Percentiles rank a stretch among this genome's conserved stretches.
Conservation (phyloP, 2,797 vertebrate genomes). For the Rhyacichthys aspro region DNA sequence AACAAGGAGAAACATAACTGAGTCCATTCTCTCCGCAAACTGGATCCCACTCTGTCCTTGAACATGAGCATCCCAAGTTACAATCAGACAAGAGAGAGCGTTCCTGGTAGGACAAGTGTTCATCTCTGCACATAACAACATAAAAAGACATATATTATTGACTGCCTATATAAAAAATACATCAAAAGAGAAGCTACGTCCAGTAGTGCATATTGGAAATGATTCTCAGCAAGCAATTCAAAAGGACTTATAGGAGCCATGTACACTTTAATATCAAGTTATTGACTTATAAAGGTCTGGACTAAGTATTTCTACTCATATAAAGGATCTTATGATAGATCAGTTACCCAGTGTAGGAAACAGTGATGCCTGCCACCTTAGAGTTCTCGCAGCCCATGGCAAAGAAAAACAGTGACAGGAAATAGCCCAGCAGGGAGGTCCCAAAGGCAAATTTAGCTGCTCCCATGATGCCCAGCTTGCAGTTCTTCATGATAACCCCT, state of each 20-base stretch:
- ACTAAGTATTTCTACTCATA: background rate
- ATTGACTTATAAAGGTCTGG: background rate
- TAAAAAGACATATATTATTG: conserved; percentile 41
- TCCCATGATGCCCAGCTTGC: conserved; percentile 83
- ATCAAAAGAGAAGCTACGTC: conserved; percentile 13
- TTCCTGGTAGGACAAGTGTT: conserved; percentile 66
- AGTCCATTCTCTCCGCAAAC: conserved; percentile 91
- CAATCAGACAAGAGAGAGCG: conserved; percentile 84
- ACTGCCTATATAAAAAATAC: conserved; percentile 20
- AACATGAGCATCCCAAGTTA: conserved; percentile 86
- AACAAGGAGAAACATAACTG: conserved; percentile 89
- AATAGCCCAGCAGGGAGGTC: conserved; percentile 88
- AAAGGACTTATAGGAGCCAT: background rate
- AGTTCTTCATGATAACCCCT: conserved; percentile 91
- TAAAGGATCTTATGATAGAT: conserved; percentile 3
- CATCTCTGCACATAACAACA: conserved; percentile 69
- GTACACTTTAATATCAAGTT: background rate
- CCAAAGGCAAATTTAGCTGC: conserved; percentile 88
- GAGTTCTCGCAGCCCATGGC: conserved; percentile 90
- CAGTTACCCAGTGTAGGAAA: conserved; percentile 86
- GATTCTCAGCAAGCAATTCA: conserved; percentile 2
- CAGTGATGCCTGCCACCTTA: conserved; percentile 87
- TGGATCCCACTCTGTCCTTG: conserved; percentile 88
- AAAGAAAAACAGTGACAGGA: conserved; percentile 88
- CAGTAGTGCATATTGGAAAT: conserved; percentile 19